Percentiles rank a stretch among this genome's conserved stretches.
phyloP scores from a whole-genome alignment of 1,140 invertebrate genomes.

The Adelges cooleyi region DNA sequence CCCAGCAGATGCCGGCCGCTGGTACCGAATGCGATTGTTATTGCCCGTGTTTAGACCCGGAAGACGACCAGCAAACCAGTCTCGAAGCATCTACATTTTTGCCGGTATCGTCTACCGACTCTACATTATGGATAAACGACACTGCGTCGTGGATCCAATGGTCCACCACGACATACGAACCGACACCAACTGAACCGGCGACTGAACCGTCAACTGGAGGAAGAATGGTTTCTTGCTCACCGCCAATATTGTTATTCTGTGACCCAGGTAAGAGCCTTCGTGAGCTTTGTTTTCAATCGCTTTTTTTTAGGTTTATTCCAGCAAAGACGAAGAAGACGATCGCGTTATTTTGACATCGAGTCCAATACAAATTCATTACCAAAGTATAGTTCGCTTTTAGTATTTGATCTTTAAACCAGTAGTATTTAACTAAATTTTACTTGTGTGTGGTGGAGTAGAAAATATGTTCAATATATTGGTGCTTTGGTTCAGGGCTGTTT shows the following conservation, averaged over 20 bases:
- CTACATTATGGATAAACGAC: neutral
- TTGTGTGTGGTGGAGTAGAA: too few relatives aligned
- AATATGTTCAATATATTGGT: too few relatives aligned
- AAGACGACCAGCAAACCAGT: neutral
- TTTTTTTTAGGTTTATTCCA: neutral
- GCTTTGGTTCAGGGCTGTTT: too few relatives aligned
- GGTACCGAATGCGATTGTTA: constrained; percentile 63
- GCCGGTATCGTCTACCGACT: neutral
- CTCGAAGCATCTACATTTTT: neutral
- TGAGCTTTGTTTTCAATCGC: too few relatives aligned
- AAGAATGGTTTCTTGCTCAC: neutral
- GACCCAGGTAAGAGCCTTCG: constrained; percentile 16
- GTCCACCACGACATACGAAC: neutral
- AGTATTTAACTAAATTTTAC: too few relatives aligned
- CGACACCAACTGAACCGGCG: neutral
- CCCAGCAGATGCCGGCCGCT: constrained; percentile 35
- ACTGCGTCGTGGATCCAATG: neutral
- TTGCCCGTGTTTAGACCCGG: constrained; percentile 48
- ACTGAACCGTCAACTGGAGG: neutral
- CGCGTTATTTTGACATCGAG: too few relatives aligned
- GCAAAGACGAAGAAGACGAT: neutral
- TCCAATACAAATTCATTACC: too few relatives aligned
- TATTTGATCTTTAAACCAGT: too few relatives aligned
- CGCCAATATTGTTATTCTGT: constrained; percentile 8
- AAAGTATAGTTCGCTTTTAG: too few relatives aligned